Evolutionary conservation across 2,888 invertebrate species (phyloP), one percentile per base, ranked within the genome.

Genomic region (Scaptomyza cyrtandrae): DNA sequence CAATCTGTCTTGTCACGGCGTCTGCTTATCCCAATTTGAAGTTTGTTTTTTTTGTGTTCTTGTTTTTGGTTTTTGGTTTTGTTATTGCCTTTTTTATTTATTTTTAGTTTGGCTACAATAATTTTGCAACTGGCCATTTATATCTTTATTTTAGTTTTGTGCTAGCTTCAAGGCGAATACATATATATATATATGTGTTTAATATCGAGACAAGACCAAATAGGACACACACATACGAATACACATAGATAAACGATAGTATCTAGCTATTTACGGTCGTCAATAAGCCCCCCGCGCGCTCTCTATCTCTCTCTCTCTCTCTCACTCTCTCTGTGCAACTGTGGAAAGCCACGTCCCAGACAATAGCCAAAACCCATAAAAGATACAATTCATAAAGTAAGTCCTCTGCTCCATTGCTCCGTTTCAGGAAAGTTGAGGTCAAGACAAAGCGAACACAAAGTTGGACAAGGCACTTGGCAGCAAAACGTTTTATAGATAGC

Each of bases 101-200:
- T 35, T 19, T 10, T n/a, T 45, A 24, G 19, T n/a, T 50, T 6
- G 10, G 6, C 44, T 49, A 68, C 71, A 75, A 84, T 81, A 78
- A 81, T 87, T 78, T 81, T 85, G 39, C 65, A 81, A 87, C 82
- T 85, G 82, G 73, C 86, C 82, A 76, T 78, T 83, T 87, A 81
- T 78, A 73, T 81, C 71, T 73, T 69, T 54, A 75, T 69, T 71
- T 37, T 6, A 37, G 37, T 37, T 37, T 66, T 44, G 59, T 55
- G 9, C 2, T 35, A 14, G 52, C 62, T 64, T 11, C 57, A 44
- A 55, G 44, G 45, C 58, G 37, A 53, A 53, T 50, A 39, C 37
- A 27, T 44, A 52, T 39, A 60, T 44, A 64, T 37, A 52, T 67
- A 57, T 63, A 66, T 69, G 62, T 66, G 56, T 77, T 77, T 75